A percentile compares a stretch with the other conserved stretches of the same genome.
Evolutionary conservation across 2,113 vertebrate species (phyloP).

Genomic region (Cyanistes caeruleus): DNA sequence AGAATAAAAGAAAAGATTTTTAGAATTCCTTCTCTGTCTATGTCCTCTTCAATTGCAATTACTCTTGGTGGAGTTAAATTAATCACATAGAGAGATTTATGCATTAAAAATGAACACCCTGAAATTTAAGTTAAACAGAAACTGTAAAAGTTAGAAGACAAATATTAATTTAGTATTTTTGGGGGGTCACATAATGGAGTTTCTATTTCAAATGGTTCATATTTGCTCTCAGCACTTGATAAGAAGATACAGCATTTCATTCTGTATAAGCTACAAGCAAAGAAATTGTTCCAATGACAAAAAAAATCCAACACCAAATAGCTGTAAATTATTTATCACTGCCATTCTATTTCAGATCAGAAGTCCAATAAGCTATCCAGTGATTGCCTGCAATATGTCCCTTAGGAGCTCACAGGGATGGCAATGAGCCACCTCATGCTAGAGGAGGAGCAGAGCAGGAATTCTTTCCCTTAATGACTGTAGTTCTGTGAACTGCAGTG

Average conservation of each 20-base stretch:
- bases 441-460: neutral
- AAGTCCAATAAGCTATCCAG: neutral
- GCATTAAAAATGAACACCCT: neutral
- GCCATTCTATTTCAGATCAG: neutral
- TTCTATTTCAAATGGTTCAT: neutral
- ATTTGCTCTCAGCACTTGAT: neutral
- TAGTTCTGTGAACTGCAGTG: neutral
- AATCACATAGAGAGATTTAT: neutral
- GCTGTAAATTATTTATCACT: neutral
- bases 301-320: neutral
- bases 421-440: neutral
- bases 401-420: fast-evolving
- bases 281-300: neutral
- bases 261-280: neutral
- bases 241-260: neutral
- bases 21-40: neutral
- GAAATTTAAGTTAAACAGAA: neutral
- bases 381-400: neutral
- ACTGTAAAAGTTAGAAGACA: neutral
- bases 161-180: neutral
- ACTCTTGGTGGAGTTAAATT: neutral
- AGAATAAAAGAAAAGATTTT: neutral
- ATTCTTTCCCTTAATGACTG: neutral
- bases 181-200: neutral
- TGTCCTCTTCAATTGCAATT: neutral